Conservation (phyloP, 2,113 vertebrate species). For the Ploceus nigricollis region DNA sequence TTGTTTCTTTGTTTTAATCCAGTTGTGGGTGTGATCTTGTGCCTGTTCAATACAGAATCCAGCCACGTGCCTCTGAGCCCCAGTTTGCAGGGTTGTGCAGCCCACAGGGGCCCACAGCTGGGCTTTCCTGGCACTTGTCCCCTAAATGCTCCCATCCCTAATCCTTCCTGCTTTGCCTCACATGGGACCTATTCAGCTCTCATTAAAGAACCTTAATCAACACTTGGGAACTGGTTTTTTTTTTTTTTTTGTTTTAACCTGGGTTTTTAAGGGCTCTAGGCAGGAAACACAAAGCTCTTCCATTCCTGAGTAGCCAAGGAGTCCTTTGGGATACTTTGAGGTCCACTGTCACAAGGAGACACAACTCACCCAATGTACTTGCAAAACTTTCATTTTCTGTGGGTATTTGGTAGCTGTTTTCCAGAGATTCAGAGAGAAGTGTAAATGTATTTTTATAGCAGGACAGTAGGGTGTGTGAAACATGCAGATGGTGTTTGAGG, state of each 20-base stretch:
- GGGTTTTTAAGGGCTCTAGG: neutral
- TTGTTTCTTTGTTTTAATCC: neutral
- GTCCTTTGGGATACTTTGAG: neutral
- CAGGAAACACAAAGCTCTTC: neutral
- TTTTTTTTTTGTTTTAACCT: neutral
- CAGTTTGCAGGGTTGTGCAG: accelerated
- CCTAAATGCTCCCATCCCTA: neutral
- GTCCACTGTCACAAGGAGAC: neutral
- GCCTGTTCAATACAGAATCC: neutral
- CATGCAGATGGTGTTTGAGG: neutral
- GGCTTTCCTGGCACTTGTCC: neutral
- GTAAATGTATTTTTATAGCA: neutral
- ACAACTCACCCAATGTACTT: neutral
- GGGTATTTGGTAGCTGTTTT: neutral
- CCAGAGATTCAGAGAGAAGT: neutral
- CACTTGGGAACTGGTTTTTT: neutral
- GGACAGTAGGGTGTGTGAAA: neutral
- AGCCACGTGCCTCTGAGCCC: neutral
- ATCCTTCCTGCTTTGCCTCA: neutral
- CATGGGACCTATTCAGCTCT: neutral
- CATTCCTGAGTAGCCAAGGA: neutral
- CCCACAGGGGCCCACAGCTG: neutral
- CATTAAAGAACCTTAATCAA: neutral
- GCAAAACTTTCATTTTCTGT: neutral
- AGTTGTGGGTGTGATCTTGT: neutral